Base-by-base conservation (phyloP, 2,797 vertebrate species). In the Oreochromis mossambicus region DNA sequence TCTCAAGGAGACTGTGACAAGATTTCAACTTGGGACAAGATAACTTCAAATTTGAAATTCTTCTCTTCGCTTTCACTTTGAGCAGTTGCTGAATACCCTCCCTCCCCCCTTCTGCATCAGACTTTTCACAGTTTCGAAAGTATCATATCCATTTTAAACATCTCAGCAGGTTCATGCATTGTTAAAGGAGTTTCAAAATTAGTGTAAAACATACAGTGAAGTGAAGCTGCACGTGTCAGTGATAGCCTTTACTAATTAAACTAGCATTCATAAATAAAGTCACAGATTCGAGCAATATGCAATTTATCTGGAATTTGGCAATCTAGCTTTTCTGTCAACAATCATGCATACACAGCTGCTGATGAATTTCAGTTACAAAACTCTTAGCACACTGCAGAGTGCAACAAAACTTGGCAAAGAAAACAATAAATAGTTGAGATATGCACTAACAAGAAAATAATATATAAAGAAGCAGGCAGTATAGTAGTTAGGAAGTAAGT, bases 111-210 rank as follows among this genome's bases (percentile, higher is more conserved):
- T 73, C 24, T 48, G 7, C 15, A 58, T 17, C 21, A 0, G 14
- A 75, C 70, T n/a, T 73, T 50, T 75, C 70, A 48, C 24, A n/a
- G 3, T 63, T 84, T 63, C 77, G n/a, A 78, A 86, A 51, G 8
- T 77, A 66, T 46, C 21, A 1, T 48, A 7, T 36, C 34, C 32
- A 50, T 81, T 82, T 73, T 11, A 52, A 43, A 79, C 38, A 50
- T 76, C 51, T 32, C 70, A 34, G 43, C 34, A 8, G 9, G 38
- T 75, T 78, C 36, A 43, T 73, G 9, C 21, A 79, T 79, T 8
- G 51, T 54, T 82, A 34, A 82, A 58, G 36, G 3, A 38, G 19
- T 80, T 82, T 77, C 34, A 80, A 70, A 81, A 80, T 82, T 19
- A 70, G 29, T 46, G 46, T 7, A 61, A 29, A 50, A 50, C 17